Conservation (phyloP, 2,888 invertebrate genomes). For the Diaperis boleti region DNA sequence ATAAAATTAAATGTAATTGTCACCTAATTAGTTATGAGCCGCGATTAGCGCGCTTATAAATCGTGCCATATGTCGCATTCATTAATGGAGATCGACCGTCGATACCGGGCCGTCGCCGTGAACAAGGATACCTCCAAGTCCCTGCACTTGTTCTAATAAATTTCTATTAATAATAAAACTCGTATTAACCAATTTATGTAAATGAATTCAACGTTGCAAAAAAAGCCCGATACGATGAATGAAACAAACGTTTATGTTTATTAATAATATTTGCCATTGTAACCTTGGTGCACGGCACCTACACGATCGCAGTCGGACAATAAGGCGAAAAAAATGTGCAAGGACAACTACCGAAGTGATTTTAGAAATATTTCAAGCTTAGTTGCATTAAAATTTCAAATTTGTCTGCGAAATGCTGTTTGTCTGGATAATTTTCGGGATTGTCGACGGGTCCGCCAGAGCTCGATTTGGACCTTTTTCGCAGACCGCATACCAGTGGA, state of each 20-base stretch:
- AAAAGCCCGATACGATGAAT: constrained; percentile 35
- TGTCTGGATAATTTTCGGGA: constrained; percentile 59
- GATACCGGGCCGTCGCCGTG: constrained; percentile 17
- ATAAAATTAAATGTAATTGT: constrained; percentile 36
- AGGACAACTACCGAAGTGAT: constrained; percentile 56
- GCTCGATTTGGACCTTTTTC: constrained; percentile 38
- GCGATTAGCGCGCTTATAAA: constrained; percentile 25
- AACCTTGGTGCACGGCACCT: constrained; percentile 42
- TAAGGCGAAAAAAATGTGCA: constrained; percentile 48
- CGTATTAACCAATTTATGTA: constrained; percentile 45
- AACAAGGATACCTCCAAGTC: constrained; percentile 33
- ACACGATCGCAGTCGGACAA: constrained; percentile 33
- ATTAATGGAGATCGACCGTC: constrained; percentile 20
- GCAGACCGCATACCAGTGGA: constrained; percentile 22
- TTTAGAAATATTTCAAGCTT: constrained; percentile 60
- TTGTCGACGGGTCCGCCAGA: constrained; percentile 41
- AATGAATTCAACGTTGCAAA: constrained; percentile 40
- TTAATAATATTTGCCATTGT: constrained; percentile 40
- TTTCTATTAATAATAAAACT: constrained; percentile 37
- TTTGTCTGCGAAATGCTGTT: constrained; percentile 58
- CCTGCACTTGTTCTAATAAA: constrained; percentile 39
- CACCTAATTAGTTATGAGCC: constrained; percentile 35
- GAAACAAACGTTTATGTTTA: constrained; percentile 41
- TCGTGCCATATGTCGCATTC: constrained; percentile 26
- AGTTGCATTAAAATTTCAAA: constrained; percentile 58